Evolutionary conservation across 2,797 vertebrate genomes (phyloP), one percentile per base, ranked within the genome.

Genomic region (Coccyzus lansbergi): DNA sequence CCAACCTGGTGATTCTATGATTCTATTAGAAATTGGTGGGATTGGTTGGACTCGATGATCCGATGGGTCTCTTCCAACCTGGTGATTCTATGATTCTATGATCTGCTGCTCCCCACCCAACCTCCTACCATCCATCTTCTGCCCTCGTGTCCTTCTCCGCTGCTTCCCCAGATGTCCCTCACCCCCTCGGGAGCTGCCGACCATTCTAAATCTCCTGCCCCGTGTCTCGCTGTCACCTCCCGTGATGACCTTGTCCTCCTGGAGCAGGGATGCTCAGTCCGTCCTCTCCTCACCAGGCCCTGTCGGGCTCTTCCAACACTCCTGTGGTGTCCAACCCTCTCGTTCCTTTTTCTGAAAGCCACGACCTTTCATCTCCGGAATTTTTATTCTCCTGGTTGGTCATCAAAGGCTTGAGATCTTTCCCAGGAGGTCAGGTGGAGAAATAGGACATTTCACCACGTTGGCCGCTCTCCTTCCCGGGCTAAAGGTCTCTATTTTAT

Each of bases 391-490:
- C 76, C 40, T 5, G 0, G 52, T 25, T 64, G 74, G n/a, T 72
- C 88, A n/a, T 64, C 38, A 67, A 34, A 85, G 44, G 7, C 42
- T 44, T 10, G 33, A 49, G 46, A 22, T 1, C 0, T 52, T 77
- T 77, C 87, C 71, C 18, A 3, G 78, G 65, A 34, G 69, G 10
- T 15, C 4, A 6, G 58, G 21, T 59, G 56, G 2, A 28, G 2
- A 28, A 25, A 75, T 0, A 13, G 93, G 58, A 15, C 25, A 38
- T 72, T 28, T 26, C 7, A 6, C 1, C 25, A 8, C 19, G 52
- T 49, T 21, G 7, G 55, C 63, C 3, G 1, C 36, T 12, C 40
- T 44, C 56, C 86, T 1, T 1, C 67, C 0, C 7, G 33, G 64
- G 49, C 79, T 29, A 5, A 59, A 51, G 24, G 40, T 56, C 78